Evolutionary conservation across 92 coral and sea anemone genomes (phyloP), one percentile per base, ranked within the genome.

Genomic region (Palythoa grandis): DNA sequence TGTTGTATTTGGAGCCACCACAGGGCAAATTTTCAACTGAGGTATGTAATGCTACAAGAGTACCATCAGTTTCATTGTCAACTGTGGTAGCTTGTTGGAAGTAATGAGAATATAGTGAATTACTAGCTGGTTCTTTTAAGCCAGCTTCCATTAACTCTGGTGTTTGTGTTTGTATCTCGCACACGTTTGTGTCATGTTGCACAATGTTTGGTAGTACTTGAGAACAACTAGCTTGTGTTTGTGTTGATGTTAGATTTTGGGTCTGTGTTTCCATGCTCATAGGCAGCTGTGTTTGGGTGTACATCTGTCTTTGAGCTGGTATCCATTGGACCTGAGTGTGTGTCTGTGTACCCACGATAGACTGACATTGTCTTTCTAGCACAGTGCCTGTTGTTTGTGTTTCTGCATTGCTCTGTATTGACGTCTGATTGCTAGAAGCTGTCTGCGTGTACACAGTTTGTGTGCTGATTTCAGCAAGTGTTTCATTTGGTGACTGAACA

Each of bases 111-210:
- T 43, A n/a, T 47, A 16, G 83, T 37, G 39, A 15, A 39, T 25
- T 23, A 50, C 24, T 52, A 2, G 19, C 22, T 15, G 24, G 20
- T 20, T 19, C 74, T 63, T 43, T 65, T 17, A 73, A 66, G 20
- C 39, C 22, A 6, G 40, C 7, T 5, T 48, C 74, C 12, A 20
- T 8, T 6, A 80, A 80, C 48, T 80, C 48, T 7, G 47, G n/a
- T 65, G 85, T 67, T 43, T 80, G 85, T n/a, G 85, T 80, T 70
- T 80, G 47, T 80, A 66, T 80, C 74, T 80, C 85, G 40, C 74
- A 66, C 43, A 52, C 3, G 63, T 8, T 38, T 19, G 65, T 13
- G 50, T 47, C 74, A 66, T 47, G 43, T 22, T 35, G 50, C 14
- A 4, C 8, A 19, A 35, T 56, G 3, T 80, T 38, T 13, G 60